Percentiles rank a stretch among this genome's conserved stretches.
These are phyloP conservation scores for Leptopterna dolabrata DNA, from an alignment of 2,888 invertebrate genomes.

Conservation along the genomic window DNA sequence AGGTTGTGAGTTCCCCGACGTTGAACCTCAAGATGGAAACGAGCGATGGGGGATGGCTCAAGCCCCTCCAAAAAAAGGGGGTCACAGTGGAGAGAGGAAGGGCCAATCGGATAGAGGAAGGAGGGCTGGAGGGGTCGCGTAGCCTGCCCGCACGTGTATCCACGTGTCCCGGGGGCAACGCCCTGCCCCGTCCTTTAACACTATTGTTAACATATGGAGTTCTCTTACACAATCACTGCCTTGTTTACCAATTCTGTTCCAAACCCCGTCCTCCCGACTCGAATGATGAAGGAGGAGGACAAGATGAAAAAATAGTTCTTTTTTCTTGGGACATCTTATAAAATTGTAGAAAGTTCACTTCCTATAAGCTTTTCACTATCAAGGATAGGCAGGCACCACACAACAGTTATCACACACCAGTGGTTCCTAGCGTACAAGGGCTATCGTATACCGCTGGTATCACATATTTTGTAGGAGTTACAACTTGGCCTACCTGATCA, in stretches of 20 bases:
- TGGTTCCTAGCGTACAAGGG: no score
- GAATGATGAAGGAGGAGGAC: slow-evolving; percentile 2
- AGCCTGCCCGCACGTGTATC: slow-evolving; percentile 48
- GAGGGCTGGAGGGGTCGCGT: slow-evolving; percentile 33
- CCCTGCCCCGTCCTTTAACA: slow-evolving; percentile 51
- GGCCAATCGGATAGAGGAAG: background rate
- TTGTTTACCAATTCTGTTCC: slow-evolving; percentile 53
- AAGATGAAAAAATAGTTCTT: slow-evolving; percentile 35
- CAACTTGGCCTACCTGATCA: no score
- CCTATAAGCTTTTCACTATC: background rate
- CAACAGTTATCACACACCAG: no score
- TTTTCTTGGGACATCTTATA: background rate
- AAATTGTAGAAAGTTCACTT: background rate
- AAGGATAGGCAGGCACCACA: no score
- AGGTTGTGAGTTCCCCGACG: slow-evolving; percentile 32
- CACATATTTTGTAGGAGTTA: no score
- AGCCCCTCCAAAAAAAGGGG: slow-evolving; percentile 22
- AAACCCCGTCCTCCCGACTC: background rate
- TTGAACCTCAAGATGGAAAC: slow-evolving; percentile 24
- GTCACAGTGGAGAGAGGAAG: slow-evolving; percentile 31
- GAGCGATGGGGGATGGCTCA: background rate
- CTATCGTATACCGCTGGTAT: no score
- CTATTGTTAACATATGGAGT: slow-evolving; percentile 56
- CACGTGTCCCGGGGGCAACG: slow-evolving; percentile 52
- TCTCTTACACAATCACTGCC: slow-evolving; percentile 56